These are phyloP conservation scores for Rhagologus leucostigma DNA, from an alignment of 2,113 vertebrate genomes.

Conservation along the genomic window DNA sequence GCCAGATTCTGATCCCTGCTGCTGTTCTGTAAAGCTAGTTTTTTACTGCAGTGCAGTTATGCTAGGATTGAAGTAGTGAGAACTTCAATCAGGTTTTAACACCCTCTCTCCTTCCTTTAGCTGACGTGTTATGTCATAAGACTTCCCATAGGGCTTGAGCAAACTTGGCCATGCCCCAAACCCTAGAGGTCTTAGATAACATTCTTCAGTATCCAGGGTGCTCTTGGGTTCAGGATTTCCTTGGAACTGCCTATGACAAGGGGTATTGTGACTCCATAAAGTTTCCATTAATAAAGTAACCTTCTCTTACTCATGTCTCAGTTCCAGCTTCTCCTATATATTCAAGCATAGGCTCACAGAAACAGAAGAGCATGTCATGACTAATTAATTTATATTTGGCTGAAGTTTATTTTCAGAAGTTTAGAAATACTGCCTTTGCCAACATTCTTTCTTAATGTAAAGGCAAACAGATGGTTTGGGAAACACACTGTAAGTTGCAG, in stretches of 20 bases:
- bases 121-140: not conserved
- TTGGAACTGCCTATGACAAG: not conserved
- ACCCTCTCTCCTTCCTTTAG: not conserved
- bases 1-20: not conserved
- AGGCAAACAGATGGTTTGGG: not conserved
- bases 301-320: not conserved
- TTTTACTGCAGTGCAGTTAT: not conserved
- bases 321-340: not conserved
- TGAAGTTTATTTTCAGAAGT: not conserved
- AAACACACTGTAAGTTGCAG: not conserved
- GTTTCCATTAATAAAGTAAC: not conserved
- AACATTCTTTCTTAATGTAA: not conserved
- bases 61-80: not conserved
- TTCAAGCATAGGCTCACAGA: not conserved
- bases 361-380: not conserved
- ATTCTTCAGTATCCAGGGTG: not conserved
- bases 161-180: not conserved
- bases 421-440: not conserved
- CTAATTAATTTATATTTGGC: slow-evolving; percentile 2
- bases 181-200: not conserved
- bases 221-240: not conserved
- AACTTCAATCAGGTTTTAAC: not conserved
- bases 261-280: not conserved
- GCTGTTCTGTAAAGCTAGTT: not conserved
- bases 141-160: not conserved